Evolutionary conservation across 1,140 invertebrate species (phyloP).

Genomic region (Drosophila ficusphila): DNA sequence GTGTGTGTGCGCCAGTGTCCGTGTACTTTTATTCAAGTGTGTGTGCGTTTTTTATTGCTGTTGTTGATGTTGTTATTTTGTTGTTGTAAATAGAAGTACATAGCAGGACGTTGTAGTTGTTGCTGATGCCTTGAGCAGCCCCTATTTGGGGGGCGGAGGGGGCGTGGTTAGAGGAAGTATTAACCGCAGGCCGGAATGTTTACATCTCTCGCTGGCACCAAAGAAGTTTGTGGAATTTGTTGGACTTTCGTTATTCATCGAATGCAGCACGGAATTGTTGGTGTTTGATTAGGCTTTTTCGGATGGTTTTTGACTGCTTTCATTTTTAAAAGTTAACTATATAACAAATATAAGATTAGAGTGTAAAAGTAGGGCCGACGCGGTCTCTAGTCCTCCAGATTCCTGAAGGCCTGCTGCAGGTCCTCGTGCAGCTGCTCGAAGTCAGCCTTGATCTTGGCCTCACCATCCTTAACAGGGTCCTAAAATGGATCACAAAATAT

Average conservation of each 20-base stretch:
- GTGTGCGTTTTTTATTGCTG: conserved; percentile 38
- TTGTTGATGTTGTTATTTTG: conserved; percentile 20
- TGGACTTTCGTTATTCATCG: conserved; percentile 42
- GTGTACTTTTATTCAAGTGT: conserved; percentile 28
- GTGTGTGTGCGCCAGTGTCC: conserved; percentile 14
- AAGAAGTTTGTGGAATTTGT: conserved; percentile 54
- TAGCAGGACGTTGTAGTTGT: conserved; percentile 61
- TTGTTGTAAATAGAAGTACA: conserved; percentile 63
- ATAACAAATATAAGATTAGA: conserved; percentile 81
- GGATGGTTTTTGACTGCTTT: conserved; percentile 46
- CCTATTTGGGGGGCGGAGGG: not conserved
- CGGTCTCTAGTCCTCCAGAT: conserved; percentile 96
- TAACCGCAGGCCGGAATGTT: conserved; percentile 79
- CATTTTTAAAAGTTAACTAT: conserved; percentile 78
- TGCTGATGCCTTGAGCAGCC: conserved; percentile 16
- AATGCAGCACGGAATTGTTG: conserved; percentile 56
- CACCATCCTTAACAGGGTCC: conserved; percentile 99
- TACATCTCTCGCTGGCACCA: conserved; percentile 59
- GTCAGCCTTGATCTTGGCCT: conserved; percentile 98
- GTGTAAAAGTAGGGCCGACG: conserved; percentile 68
- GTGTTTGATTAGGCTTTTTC: conserved; percentile 42
- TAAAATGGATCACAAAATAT: conserved; percentile 80
- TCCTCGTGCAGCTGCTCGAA: conserved; percentile 98
- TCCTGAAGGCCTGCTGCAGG: conserved; percentile 98
- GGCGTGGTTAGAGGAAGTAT: conserved; percentile 38